Evolutionary conservation across 1,140 invertebrate species (phyloP).

Genomic region (silkworm (Bombyx mori)): DNA sequence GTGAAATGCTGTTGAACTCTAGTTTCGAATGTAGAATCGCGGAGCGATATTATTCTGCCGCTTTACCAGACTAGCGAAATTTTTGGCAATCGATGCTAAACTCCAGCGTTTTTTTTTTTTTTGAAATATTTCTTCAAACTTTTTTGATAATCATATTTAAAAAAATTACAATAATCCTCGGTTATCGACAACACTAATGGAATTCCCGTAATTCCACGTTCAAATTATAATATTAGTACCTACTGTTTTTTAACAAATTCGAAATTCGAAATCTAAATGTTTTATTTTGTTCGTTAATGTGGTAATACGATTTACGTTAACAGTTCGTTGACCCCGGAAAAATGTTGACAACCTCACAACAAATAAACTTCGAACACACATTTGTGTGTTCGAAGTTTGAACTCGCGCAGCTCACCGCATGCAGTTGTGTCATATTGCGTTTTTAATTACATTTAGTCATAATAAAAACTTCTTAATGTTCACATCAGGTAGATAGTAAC

Average conservation of each 20-base stretch:
- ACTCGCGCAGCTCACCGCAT: no score
- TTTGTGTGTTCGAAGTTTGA: not conserved
- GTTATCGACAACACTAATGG: no score
- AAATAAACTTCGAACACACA: constrained; percentile 10
- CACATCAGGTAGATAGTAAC: no score
- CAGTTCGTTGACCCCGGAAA: constrained; percentile 37
- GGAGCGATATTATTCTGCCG: constrained; percentile 21
- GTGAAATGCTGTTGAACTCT: constrained; percentile 68
- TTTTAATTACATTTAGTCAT: constrained; percentile 4
- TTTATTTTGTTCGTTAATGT: no score
- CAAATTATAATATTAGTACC: not conserved
- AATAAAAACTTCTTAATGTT: no score
- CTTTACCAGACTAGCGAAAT: constrained; percentile 30
- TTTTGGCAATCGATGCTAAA: constrained; percentile 30
- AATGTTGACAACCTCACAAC: constrained; percentile 21
- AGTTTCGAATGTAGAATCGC: constrained; percentile 47
- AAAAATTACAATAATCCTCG: no score
- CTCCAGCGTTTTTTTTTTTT: constrained; percentile 19
- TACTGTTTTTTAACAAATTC: not conserved
- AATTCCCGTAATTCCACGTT: not conserved
- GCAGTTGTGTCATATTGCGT: no score
- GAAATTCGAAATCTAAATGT: not conserved
- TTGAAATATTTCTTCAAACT: not conserved
- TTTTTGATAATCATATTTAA: not conserved
- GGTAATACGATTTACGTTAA: constrained; percentile 9